Evolutionary conservation across 2,797 vertebrate species (phyloP).

Genomic region (Phoxinus dragarum): DNA sequence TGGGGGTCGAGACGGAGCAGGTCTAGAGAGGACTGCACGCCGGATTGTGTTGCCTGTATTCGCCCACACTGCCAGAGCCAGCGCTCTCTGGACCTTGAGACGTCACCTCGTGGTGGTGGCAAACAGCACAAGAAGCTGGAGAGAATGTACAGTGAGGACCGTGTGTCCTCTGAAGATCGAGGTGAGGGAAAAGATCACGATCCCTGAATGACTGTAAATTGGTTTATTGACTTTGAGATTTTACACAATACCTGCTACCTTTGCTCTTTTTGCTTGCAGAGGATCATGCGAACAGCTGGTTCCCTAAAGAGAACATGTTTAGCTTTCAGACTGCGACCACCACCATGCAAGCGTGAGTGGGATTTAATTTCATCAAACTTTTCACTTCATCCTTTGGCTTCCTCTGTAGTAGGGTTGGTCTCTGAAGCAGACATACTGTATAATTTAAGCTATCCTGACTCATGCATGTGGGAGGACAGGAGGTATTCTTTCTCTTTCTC

Average conservation of each 20-base stretch:
- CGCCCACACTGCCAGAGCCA: slow-evolving; percentile 79
- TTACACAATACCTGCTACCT: not conserved
- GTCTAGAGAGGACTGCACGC: slow-evolving; percentile 87
- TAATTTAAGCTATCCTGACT: slow-evolving; percentile 23
- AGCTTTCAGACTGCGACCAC: slow-evolving; percentile 96
- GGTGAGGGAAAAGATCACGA: slow-evolving; percentile 56
- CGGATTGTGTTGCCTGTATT: slow-evolving; percentile 77
- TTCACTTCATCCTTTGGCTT: slow-evolving; percentile 33
- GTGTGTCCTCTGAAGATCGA: slow-evolving; percentile 77
- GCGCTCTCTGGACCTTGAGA: slow-evolving; percentile 88
- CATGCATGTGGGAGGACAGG: slow-evolving; percentile 41
- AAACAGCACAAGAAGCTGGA: slow-evolving; percentile 88
- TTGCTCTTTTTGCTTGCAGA: slow-evolving; percentile 77
- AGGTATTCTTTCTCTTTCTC: not conserved
- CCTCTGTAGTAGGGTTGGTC: not conserved
- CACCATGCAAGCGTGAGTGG: slow-evolving; percentile 98
- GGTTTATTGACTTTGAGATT: slow-evolving; percentile 6
- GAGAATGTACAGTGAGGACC: slow-evolving; percentile 93
- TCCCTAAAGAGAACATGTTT: slow-evolving; percentile 96
- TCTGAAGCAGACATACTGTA: not conserved
- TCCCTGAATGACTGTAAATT: not conserved
- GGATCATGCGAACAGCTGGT: slow-evolving; percentile 89
- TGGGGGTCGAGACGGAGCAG: slow-evolving; percentile 82
- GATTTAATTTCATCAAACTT: not conserved
- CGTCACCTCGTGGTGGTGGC: slow-evolving; percentile 70